A percentile compares a stretch with the other conserved stretches of the same genome.
These are phyloP conservation scores for Euspilapteryx auroguttella DNA, from an alignment of 2,888 invertebrate genomes.

Conservation along the genomic window DNA sequence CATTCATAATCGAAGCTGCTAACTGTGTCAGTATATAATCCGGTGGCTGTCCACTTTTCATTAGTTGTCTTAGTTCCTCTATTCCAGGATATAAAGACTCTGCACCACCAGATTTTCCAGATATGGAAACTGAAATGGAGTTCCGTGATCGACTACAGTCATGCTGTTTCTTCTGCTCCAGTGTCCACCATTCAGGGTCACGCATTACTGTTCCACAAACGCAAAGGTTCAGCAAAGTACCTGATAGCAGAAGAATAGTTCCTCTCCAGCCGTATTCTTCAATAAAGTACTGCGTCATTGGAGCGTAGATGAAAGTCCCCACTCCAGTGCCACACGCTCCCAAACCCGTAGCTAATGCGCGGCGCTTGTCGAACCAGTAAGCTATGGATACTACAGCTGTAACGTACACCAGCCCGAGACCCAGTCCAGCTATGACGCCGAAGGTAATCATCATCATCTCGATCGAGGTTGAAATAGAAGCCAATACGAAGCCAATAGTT, in stretches of 20 bases:
- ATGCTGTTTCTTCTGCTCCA: slow-evolving; percentile 61
- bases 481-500: slow-evolving; percentile 74
- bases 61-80: slow-evolving; percentile 56
- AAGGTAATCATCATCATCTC: slow-evolving; percentile 83
- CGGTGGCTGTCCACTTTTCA: slow-evolving; percentile 61
- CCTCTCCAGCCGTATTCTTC: slow-evolving; percentile 85
- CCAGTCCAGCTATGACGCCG: slow-evolving; percentile 82
- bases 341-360: slow-evolving; percentile 83
- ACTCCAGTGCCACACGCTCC: slow-evolving; percentile 89
- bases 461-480: slow-evolving; percentile 70
- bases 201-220: slow-evolving; percentile 86
- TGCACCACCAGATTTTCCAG: slow-evolving; percentile 33
- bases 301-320: slow-evolving; percentile 87
- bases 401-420: slow-evolving; percentile 83
- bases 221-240: slow-evolving; percentile 81
- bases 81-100: slow-evolving; percentile 37
- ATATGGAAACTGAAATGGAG: slow-evolving; percentile 52
- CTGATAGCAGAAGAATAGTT: slow-evolving; percentile 77
- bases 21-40: slow-evolving; percentile 53
- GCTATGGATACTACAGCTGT: slow-evolving; percentile 91
- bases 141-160: slow-evolving; percentile 34
- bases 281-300: slow-evolving; percentile 78
- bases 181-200: slow-evolving; percentile 82
- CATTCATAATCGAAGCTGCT: slow-evolving; percentile 32
- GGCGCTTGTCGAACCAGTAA: slow-evolving; percentile 89